phyloP scores from a whole-genome alignment of 2,888 invertebrate species.

The Acrocera orbiculus region DNA sequence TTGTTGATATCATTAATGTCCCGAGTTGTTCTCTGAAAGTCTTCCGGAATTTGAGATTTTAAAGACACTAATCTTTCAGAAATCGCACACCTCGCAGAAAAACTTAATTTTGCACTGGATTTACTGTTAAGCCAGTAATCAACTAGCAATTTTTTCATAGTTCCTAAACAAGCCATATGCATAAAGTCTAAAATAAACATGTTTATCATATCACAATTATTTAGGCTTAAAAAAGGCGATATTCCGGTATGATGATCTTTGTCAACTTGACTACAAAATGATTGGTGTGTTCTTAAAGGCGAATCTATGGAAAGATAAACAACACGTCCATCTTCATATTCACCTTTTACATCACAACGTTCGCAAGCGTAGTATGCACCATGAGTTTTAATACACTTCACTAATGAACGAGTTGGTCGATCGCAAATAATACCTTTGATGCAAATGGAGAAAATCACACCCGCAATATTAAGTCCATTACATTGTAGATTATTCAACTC shows the following conservation, averaged over 20 bases:
- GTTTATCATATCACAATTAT: neutral
- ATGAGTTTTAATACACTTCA: neutral
- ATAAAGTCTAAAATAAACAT: no score
- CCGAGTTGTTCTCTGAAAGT: no score
- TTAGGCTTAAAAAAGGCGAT: neutral
- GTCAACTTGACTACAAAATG: neutral
- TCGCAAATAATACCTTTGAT: neutral
- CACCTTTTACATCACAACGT: neutral
- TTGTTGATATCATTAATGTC: no score
- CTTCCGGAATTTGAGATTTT: no score
- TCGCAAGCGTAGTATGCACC: neutral
- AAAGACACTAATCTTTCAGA: no score
- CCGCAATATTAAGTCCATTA: neutral
- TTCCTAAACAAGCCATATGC: no score
- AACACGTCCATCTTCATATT: neutral
- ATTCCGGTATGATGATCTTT: neutral
- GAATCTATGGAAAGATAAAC: no score
- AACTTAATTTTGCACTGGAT: no score
- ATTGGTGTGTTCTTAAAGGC: neutral
- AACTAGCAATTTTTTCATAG: no score
- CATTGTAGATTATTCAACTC: neutral
- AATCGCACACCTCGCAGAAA: no score
- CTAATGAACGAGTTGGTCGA: neutral
- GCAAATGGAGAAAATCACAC: neutral
- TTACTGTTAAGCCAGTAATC: no score